Evolutionary conservation across 1,140 invertebrate genomes (phyloP).

Genomic region (Mycetomoellerius zeteki): DNA sequence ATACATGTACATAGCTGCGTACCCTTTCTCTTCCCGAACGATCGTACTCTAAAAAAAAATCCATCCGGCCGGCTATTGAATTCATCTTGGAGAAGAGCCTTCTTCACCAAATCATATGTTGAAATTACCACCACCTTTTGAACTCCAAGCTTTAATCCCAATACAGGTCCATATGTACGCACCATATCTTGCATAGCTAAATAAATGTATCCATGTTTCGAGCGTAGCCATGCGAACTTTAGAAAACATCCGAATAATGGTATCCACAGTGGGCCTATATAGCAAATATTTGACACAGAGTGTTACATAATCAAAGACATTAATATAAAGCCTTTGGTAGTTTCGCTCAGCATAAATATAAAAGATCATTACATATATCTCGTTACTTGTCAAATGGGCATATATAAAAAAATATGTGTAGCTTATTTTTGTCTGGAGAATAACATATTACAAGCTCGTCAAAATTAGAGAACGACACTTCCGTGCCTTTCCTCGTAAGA

Average conservation of each 20-base stretch:
- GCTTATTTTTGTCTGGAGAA: no score
- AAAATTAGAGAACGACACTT: no score
- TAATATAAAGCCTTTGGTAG: background rate
- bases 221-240: slow-evolving; percentile 74
- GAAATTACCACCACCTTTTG: slow-evolving; percentile 89
- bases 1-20: slow-evolving; percentile 1
- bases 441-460: no score
- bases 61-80: slow-evolving; percentile 91
- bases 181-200: slow-evolving; percentile 81
- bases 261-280: slow-evolving; percentile 85
- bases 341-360: background rate
- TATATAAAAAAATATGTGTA: no score
- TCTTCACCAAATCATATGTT: slow-evolving; percentile 88
- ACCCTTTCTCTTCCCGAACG: slow-evolving; percentile 90
- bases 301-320: background rate
- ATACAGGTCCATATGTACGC: slow-evolving; percentile 83
- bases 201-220: slow-evolving; percentile 81
- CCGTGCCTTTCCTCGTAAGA: no score
- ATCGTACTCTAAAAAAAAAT: slow-evolving; percentile 89
- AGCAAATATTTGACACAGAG: background rate
- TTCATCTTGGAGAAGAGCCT: slow-evolving; percentile 88
- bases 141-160: slow-evolving; percentile 88
- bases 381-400: background rate
- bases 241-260: slow-evolving; percentile 85
- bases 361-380: background rate